phyloP scores from a whole-genome alignment of 2,797 vertebrate species.

The Lemur catta region DNA sequence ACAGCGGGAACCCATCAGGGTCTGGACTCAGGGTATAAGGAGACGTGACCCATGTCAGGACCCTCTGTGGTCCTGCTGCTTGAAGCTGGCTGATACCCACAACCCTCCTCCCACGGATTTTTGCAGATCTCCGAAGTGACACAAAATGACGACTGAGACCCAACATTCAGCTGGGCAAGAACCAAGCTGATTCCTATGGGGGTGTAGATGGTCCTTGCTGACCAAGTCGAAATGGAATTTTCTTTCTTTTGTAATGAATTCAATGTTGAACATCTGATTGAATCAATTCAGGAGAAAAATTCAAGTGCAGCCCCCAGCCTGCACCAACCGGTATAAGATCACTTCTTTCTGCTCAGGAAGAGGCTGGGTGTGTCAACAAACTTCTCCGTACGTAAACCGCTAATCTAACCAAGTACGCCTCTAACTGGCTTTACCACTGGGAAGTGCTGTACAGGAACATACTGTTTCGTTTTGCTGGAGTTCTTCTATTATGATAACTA shows the following conservation, averaged over 20 bases:
- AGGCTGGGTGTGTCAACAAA: background rate
- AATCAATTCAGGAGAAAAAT: background rate
- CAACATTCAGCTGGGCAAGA: background rate
- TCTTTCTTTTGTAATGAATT: conserved; percentile 21
- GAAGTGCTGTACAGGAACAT: background rate
- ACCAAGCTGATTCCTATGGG: background rate
- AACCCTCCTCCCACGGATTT: background rate
- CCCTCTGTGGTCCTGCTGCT: background rate
- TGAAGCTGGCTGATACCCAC: background rate
- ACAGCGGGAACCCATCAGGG: background rate
- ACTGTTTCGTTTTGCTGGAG: background rate
- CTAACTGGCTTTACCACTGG: background rate
- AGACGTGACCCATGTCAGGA: background rate
- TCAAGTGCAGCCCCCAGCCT: background rate
- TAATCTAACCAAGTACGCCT: background rate
- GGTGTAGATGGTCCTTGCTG: background rate
- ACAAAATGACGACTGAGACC: background rate
- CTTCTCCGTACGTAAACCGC: background rate
- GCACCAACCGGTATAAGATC: background rate
- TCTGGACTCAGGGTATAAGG: background rate
- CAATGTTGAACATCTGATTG: background rate
- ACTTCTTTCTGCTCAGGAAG: conserved; percentile 6
- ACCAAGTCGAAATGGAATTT: background rate
- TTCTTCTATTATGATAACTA: background rate
- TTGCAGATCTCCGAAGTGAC: background rate